Conservation (phyloP, 2,113 vertebrate species). For the Lagopus leucura region DNA sequence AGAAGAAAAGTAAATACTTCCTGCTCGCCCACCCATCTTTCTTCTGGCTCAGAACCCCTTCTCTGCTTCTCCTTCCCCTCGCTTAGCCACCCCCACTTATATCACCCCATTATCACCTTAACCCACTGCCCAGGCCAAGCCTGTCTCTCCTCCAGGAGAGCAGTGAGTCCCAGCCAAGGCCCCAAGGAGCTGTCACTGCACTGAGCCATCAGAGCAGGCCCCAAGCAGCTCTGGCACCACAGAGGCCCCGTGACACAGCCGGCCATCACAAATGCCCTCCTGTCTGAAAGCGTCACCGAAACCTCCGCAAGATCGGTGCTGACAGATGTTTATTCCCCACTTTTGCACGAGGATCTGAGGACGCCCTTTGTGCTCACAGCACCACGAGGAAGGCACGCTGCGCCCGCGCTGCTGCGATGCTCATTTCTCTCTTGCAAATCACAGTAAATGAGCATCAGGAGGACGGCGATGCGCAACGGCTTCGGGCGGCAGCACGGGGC, state of each 20-base stretch:
- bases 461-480: not conserved
- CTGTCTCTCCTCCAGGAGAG: not conserved
- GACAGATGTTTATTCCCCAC: not conserved
- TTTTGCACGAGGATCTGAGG: not conserved
- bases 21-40: not conserved
- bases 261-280: not conserved
- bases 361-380: not conserved
- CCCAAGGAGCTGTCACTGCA: not conserved
- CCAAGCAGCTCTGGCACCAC: not conserved
- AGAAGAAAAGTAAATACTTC: not conserved
- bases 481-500: not conserved
- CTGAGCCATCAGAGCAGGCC: not conserved
- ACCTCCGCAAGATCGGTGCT: not conserved
- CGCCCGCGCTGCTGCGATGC: not conserved
- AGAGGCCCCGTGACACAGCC: not conserved
- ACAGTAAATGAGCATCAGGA: constrained; percentile 41
- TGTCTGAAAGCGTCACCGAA: not conserved
- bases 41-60: not conserved
- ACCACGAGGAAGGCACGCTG: not conserved
- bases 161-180: not conserved
- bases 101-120: not conserved
- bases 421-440: constrained; percentile 46
- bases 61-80: not conserved
- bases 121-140: not conserved
- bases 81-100: not conserved